Evolutionary conservation across 2,888 invertebrate genomes (phyloP), one percentile per base, ranked within the genome.

Genomic region (Coronaproctus castanopsis): DNA sequence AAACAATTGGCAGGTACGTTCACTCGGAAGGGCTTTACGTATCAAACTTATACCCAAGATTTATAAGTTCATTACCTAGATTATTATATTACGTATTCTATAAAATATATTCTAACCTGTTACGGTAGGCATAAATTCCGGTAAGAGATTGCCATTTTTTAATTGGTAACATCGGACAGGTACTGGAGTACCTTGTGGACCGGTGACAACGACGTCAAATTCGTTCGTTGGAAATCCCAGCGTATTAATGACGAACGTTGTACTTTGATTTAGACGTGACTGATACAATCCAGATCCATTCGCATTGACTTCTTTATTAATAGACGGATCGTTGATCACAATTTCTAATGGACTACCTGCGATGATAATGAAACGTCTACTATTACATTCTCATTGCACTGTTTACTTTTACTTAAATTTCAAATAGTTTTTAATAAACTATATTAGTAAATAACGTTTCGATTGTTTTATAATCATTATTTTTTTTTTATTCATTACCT

Each of bases 151-250:
- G 1, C 96, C 96, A 62, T 95, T 92, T 69, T 95, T 89, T 62
- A 96, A 96, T 70, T 92, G 92, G 71, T 93, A 93, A 70, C 97
- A 95, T 61, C 92, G 73, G 1, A 96, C 90, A 0, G 91, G 89
- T 52, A 93, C 76, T 0, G 88, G 87, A 63, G 82, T 78, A 0
- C 85, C 80, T 5, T 83, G 82, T 0, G 85, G 86, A 0, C 87
- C 87, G 0, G 87, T 86, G 1, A 88, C 85, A 0, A 92, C 86
- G 0, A 92, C 91, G 71, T 92, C 92, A 69, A 92, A 91, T 70
- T 91, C 90, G 59, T 90, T 76, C 1, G 87, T 87, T 1, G 87
- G 82, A 55, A 85, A 77, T 2, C 89, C 88, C 5, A 87, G 77
- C 0, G 91, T 91, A 70, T 90, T 88, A 62, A 95, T 88, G 54